Conservation (phyloP, 2,797 vertebrate genomes). For the Pipistrellus nathusii region DNA sequence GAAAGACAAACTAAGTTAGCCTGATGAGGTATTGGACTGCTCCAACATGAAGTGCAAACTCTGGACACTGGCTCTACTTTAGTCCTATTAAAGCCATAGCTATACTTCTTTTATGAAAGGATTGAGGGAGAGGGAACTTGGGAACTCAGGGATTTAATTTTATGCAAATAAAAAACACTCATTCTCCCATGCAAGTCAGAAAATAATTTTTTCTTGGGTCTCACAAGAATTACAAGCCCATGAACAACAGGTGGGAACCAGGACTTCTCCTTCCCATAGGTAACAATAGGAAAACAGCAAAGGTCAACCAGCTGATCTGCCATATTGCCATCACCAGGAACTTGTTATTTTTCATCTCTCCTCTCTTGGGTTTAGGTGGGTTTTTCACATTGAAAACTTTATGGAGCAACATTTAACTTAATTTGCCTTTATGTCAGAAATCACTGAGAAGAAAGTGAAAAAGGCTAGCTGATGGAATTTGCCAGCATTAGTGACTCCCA, state of each 20-base stretch:
- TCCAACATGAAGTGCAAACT: not conserved
- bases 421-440: conserved; percentile 66
- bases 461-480: conserved; percentile 42
- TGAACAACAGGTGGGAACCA: not conserved
- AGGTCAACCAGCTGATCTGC: not conserved
- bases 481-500: conserved; percentile 54
- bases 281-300: not conserved
- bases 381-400: conserved; percentile 30
- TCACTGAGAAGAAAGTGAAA: conserved; percentile 52
- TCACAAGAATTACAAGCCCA: not conserved
- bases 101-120: not conserved
- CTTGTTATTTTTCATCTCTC: not conserved
- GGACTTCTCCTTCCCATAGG: not conserved
- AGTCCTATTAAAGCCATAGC: not conserved
- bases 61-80: not conserved
- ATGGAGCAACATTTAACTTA: conserved; percentile 5
- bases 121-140: not conserved
- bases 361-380: not conserved
- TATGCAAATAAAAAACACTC: not conserved
- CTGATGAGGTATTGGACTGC: not conserved
- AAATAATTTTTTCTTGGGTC: not conserved
- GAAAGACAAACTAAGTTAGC: not conserved
- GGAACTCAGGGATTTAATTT: not conserved
- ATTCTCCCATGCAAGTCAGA: not conserved
- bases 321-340: not conserved